Percentiles rank a stretch among this genome's conserved stretches.
Conservation (phyloP, 2,113 vertebrate genomes). For the Cardinalis cardinalis region DNA sequence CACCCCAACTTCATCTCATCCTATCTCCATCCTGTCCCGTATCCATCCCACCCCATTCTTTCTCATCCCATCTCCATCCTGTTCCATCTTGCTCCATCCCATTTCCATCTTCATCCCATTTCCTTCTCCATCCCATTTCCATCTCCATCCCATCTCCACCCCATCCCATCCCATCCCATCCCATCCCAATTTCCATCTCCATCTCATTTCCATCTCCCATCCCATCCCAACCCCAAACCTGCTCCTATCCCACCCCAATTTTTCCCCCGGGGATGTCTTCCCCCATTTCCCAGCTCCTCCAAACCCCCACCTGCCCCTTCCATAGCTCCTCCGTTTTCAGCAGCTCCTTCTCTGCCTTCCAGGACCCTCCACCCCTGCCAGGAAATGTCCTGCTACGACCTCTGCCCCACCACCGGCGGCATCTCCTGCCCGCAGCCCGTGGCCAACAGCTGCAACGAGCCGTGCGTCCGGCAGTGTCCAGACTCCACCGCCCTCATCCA, state of each 20-base stretch:
- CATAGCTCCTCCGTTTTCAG: rapidly evolving
- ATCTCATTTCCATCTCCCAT: too few species aligned
- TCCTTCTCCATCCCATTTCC: too few species aligned
- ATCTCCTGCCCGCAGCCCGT: conserved; percentile 13
- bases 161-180: too few species aligned
- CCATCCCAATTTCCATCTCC: too few species aligned
- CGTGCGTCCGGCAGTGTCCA: neutral
- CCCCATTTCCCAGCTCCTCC: neutral
- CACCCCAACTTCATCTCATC: too few species aligned
- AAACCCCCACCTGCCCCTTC: neutral
- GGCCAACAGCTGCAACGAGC: conserved; percentile 20
- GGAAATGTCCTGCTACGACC: conserved; percentile 31
- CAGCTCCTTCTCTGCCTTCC: neutral
- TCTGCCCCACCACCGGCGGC: neutral
- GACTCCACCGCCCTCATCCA: neutral
- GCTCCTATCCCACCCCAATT: rapidly evolving
- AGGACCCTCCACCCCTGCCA: neutral
- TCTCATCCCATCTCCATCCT: neutral
- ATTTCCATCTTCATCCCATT: too few species aligned
- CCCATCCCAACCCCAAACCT: neutral
- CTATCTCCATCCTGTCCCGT: too few species aligned
- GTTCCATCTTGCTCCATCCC: too few species aligned
- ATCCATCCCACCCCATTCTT: too few species aligned
- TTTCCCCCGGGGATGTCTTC: rapidly evolving
- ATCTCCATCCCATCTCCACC: too few species aligned